Conservation (phyloP, 2,113 vertebrate genomes). For the Thoracochromis brauschi region DNA sequence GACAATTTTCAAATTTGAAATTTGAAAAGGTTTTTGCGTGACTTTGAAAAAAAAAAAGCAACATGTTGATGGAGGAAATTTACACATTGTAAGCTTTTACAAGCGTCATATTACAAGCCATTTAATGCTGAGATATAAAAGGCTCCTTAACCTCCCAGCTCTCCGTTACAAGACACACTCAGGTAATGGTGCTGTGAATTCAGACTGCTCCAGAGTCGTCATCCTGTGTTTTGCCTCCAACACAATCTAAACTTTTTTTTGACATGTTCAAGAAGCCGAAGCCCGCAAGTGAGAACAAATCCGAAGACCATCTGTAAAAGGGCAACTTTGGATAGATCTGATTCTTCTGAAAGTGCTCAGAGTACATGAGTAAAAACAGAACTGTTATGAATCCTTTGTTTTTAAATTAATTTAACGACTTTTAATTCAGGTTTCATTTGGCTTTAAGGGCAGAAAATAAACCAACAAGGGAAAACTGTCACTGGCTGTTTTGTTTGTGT, state of each 20-base stretch:
- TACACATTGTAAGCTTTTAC: background rate
- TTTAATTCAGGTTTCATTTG: background rate
- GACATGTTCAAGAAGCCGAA: background rate
- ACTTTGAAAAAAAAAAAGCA: background rate
- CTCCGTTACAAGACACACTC: background rate
- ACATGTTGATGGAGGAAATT: background rate
- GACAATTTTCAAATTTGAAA: background rate
- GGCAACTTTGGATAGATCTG: background rate
- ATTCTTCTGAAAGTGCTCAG: background rate
- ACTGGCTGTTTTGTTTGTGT: background rate
- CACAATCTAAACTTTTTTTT: background rate
- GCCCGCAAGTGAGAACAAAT: background rate
- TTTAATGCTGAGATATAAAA: background rate
- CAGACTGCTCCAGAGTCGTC: background rate
- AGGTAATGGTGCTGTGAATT: background rate
- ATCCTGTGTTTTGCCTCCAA: background rate
- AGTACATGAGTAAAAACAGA: background rate
- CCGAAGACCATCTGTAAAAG: background rate
- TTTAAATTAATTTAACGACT: fast-evolving
- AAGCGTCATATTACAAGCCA: background rate
- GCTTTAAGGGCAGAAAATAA: background rate
- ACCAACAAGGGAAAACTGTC: background rate
- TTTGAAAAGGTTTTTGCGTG: background rate
- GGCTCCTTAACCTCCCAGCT: background rate
- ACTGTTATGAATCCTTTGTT: background rate